Evolutionary conservation across 2,888 invertebrate genomes (phyloP).

Genomic region (Melanostoma mellinum): DNA sequence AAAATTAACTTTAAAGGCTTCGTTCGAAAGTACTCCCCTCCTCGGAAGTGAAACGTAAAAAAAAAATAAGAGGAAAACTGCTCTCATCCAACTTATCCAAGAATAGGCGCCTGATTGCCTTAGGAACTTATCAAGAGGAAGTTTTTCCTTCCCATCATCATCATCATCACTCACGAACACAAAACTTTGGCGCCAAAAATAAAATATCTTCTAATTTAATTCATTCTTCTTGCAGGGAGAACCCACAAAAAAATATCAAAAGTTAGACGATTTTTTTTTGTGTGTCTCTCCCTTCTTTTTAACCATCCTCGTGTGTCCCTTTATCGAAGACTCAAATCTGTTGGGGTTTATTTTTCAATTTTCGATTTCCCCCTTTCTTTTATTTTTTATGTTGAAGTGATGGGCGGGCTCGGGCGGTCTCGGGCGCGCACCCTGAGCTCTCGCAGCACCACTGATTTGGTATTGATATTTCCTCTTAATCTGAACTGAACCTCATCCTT

Average conservation of each 20-base stretch:
- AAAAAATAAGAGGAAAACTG: constrained; percentile 5
- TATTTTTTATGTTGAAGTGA: too few relatives aligned
- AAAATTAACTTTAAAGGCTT: constrained; percentile 35
- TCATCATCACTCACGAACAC: constrained; percentile 70
- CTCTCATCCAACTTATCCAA: constrained; percentile 32
- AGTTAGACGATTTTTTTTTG: constrained; percentile 43
- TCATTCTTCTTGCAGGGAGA: constrained; percentile 43
- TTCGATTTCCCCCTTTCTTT: constrained; percentile 41
- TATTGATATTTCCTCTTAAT: constrained; percentile 51
- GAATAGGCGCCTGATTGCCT: constrained; percentile 71
- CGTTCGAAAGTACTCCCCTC: constrained; percentile 23
- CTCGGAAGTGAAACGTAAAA: neutral
- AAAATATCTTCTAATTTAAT: constrained; percentile 70
- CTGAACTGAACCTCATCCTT: constrained; percentile 9
- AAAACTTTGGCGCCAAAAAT: constrained; percentile 71
- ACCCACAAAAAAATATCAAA: constrained; percentile 7
- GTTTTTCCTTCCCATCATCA: constrained; percentile 62
- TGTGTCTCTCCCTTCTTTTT: neutral
- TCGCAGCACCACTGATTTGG: constrained; percentile 46
- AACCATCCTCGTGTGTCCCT: constrained; percentile 57
- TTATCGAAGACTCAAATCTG: constrained; percentile 68
- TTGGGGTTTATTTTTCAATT: constrained; percentile 72
- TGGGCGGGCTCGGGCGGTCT: too few relatives aligned
- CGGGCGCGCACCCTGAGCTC: neutral
- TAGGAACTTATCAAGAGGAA: constrained; percentile 58